Evolutionary conservation across 1,140 invertebrate species (phyloP).

Genomic region (Uloborus diversus): DNA sequence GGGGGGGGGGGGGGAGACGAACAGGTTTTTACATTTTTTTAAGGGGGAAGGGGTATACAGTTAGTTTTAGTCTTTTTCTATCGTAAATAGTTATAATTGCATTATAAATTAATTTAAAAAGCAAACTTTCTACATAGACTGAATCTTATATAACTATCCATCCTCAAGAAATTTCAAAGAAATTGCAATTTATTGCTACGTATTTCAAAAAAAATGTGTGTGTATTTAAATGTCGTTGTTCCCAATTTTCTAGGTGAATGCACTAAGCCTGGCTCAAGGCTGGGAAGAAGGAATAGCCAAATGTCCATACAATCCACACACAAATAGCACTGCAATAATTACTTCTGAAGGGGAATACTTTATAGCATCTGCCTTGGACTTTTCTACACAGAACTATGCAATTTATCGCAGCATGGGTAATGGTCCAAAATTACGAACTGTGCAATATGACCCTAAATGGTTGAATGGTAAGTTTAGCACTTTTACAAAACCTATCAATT

Average conservation of each 20-base stretch:
- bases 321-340: conserved; percentile 90
- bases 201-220: no score
- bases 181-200: no score
- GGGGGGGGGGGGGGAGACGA: no score
- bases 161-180: no score
- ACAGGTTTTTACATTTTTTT: no score
- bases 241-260: conserved; percentile 28
- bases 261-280: conserved; percentile 23
- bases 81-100: no score
- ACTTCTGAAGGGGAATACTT: conserved; percentile 80
- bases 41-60: no score
- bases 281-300: conserved; percentile 74
- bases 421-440: conserved; percentile 74
- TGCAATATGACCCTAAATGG: conserved; percentile 91
- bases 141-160: no score
- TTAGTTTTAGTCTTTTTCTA: no score
- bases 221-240: no score
- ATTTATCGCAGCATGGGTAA: conserved; percentile 64
- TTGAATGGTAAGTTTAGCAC: conserved; percentile 71
- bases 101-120: no score
- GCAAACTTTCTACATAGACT: no score
- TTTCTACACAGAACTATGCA: conserved; percentile 78
- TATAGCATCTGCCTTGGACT: conserved; percentile 84
- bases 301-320: conserved; percentile 90
- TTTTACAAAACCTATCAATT: not conserved